phyloP scores from a whole-genome alignment of 2,797 vertebrate genomes.

The Sebastes alutus region DNA sequence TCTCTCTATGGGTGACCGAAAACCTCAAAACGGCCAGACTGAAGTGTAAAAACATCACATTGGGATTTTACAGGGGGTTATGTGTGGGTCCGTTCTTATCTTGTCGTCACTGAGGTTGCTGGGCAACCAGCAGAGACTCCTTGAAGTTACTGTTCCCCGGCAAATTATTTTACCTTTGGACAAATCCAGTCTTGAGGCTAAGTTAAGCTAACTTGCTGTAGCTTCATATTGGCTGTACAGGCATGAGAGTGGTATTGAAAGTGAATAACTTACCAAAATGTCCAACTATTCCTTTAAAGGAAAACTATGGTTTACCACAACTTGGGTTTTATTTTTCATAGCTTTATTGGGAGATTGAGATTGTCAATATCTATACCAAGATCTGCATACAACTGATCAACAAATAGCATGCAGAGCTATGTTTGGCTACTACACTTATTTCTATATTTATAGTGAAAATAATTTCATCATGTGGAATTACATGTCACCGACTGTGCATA shows the following conservation, averaged over 20 bases:
- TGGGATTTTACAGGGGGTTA: not conserved
- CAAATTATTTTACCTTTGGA: not conserved
- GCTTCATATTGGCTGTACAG: not conserved
- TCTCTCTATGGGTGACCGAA: too few relatives aligned
- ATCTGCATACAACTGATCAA: not conserved
- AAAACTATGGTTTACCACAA: not conserved
- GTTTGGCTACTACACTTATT: not conserved
- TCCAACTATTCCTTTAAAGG: not conserved
- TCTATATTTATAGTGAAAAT: not conserved
- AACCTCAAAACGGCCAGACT: too few relatives aligned
- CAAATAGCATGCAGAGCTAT: not conserved
- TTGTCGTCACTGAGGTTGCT: not conserved
- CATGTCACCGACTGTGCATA: not conserved
- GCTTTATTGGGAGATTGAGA: not conserved
- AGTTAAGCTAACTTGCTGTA: too few relatives aligned
- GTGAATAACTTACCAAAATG: not conserved
- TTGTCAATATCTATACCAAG: not conserved
- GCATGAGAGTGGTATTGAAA: not conserved
- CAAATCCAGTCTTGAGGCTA: not conserved
- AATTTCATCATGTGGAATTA: not conserved
- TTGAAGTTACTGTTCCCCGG: not conserved
- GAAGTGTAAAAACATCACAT: too few relatives aligned
- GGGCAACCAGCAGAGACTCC: not conserved
- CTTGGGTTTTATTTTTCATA: not conserved
- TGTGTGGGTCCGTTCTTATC: not conserved